Percentiles rank a stretch among this genome's conserved stretches.
These are phyloP conservation scores for Ranitomeya variabilis DNA, from an alignment of 2,113 vertebrate species.

Conservation along the genomic window DNA sequence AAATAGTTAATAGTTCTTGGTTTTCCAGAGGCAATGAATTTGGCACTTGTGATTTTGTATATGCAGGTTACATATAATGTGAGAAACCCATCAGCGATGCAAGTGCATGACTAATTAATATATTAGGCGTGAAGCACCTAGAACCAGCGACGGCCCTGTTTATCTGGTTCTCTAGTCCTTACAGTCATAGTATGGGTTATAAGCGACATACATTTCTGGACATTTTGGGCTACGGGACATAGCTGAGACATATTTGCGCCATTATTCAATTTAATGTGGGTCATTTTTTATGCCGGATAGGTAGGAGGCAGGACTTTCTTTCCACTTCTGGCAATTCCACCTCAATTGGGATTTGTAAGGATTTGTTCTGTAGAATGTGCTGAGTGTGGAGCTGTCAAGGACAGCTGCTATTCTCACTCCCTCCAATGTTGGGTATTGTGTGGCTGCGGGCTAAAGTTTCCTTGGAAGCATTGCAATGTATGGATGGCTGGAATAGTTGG, in stretches of 20 bases:
- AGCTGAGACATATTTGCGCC: neutral
- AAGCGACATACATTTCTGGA: neutral
- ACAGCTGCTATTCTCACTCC: neutral
- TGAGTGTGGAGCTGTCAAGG: constrained; percentile 8
- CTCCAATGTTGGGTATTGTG: neutral
- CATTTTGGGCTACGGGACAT: neutral
- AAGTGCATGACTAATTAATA: neutral
- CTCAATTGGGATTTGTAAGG: neutral
- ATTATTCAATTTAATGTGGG: neutral
- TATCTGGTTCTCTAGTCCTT: neutral
- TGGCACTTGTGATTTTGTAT: neutral
- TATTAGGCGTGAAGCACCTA: neutral
- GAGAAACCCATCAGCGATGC: neutral
- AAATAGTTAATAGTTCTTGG: neutral
- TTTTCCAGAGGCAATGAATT: neutral
- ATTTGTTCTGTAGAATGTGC: neutral
- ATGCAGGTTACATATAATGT: neutral
- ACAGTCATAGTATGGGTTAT: neutral
- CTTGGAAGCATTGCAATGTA: neutral
- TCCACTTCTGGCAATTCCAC: neutral
- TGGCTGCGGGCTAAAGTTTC: constrained; percentile 15
- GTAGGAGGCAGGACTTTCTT: neutral
- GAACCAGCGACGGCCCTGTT: neutral
- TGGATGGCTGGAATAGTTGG: neutral
- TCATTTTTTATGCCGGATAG: neutral